A percentile compares a stretch with the other conserved stretches of the same genome.
Evolutionary conservation across 2,797 vertebrate genomes (phyloP).

Genomic region (Hippopotamyrus pictus): DNA sequence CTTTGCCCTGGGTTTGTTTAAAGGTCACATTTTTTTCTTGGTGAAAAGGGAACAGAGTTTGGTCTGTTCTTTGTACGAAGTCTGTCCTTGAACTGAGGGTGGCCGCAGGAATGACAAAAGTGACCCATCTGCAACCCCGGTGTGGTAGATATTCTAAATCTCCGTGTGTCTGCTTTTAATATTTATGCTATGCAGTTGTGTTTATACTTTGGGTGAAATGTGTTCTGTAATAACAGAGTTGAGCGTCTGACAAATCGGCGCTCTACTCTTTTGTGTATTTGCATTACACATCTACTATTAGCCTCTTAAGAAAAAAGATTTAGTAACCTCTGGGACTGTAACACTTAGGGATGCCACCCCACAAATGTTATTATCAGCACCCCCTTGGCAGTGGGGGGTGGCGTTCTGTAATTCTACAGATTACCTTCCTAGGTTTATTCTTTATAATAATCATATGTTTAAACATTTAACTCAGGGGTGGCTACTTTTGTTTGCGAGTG

Average conservation of each 20-base stretch:
- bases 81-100: background rate
- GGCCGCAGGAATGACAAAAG: background rate
- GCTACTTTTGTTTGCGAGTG: background rate
- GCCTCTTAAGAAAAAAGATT: background rate
- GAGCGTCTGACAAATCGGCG: background rate
- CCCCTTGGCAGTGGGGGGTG: background rate
- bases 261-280: background rate
- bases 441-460: background rate
- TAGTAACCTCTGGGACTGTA: background rate
- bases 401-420: background rate
- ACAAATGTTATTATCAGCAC: background rate
- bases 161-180: background rate
- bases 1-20: constrained; percentile 10
- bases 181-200: background rate
- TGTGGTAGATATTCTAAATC: background rate
- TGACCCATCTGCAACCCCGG: background rate
- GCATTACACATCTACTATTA: background rate
- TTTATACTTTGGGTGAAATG: background rate
- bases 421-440: background rate
- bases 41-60: constrained; percentile 1
- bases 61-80: constrained; percentile 8
- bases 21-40: constrained; percentile 3
- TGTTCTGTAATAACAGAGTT: background rate
- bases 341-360: background rate
- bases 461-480: background rate